Base-by-base conservation (phyloP, 2,888 invertebrate species). In the Clunio marinus region DNA sequence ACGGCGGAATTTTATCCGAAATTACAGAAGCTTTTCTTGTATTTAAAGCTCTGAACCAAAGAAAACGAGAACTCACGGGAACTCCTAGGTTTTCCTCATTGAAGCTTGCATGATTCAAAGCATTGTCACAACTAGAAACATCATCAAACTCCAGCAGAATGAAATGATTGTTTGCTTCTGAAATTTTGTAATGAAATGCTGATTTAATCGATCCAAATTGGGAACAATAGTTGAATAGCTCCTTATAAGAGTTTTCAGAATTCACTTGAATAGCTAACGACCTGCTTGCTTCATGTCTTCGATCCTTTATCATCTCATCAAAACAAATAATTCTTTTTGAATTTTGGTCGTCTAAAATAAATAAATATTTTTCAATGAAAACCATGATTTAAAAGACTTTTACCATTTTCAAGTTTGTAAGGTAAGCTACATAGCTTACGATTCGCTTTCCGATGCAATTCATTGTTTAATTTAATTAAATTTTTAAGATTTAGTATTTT, bases 221-320 rank as follows among this genome's bases (percentile, higher is more conserved):
- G 25, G 81, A 82, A 76, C 91, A 91, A 75, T 89, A 88, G 2
- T 82, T 79, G 75, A 86, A 82, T 66, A 92, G 78, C 77, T 90
- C 88, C 58, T 76, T 76, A 73, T 83, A 86, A 0, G 88, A 89
- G 59, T 85, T 82, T 67, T 85, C 83, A 0, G 89, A 88, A 73
- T 86, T 85, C 1, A 92, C 87, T 80, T 91, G 90, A 3, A 93
- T 85, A 32, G 92, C 78, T 68, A 91, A 80, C 77, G 88, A 89
- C 70, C 84, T 82, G 63, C 78, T 79, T 0, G 92, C 90, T 76
- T 91, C 83, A 1, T 77, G 75, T 75, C 86, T 83, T 71, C 89
- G 41, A 15, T 15, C 15, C 4, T 10, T 41, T 10, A 5, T n/a
- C 41, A 41, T 41, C 10, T 41, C 41, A 41, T 41, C 41, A n/a